Base-by-base conservation (phyloP, 2,888 invertebrate species). In the Rhamnusium bicolor region DNA sequence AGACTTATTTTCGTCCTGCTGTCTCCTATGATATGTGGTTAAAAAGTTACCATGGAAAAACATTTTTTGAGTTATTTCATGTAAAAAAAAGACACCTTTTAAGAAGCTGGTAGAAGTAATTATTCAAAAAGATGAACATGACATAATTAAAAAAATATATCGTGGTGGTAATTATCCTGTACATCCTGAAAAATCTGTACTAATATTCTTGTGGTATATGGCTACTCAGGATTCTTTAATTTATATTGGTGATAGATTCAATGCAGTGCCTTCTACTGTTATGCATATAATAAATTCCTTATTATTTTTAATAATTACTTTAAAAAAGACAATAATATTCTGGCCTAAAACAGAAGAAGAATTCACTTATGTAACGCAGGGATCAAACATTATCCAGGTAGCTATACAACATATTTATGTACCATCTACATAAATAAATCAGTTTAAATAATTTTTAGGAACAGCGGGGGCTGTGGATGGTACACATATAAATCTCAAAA, bases 181-280 rank as follows among this genome's bases (percentile, higher is more conserved):
- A 18, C 19, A 54, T 6, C 54, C 54, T 10, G 54, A 54, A 24
- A 54, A 54, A 54, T 54, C 54, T 12, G 21, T 54, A n/a, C n/a
- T 54, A 21, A 18, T 54, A 18, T 54, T 54, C 21, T 2, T 54
- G n/a, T 54, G 54, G 54, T 54, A 54, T 29, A 29, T 29, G 29
- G 29, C 29, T 29, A 29, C 29, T 29, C 29, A 29, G 29, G 29
- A 29, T 29, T 29, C 29, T 29, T 29, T 29, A 29, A 29, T 29
- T 29, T 29, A 29, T 29, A 29, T 29, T 29, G 3, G 29, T 29
- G 29, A 29, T 29, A 29, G 8, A 29, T 29, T 29, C 29, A 29
- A 29, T 29, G 8, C 8, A 29, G 29, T 29, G 29, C n/a, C n/a
- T n/a, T 29, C 29, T 29, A 29, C 29, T 29, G 29, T 8, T 29